Evolutionary conservation across 2,888 invertebrate species (phyloP).

Genomic region (Smittia aterrima): DNA sequence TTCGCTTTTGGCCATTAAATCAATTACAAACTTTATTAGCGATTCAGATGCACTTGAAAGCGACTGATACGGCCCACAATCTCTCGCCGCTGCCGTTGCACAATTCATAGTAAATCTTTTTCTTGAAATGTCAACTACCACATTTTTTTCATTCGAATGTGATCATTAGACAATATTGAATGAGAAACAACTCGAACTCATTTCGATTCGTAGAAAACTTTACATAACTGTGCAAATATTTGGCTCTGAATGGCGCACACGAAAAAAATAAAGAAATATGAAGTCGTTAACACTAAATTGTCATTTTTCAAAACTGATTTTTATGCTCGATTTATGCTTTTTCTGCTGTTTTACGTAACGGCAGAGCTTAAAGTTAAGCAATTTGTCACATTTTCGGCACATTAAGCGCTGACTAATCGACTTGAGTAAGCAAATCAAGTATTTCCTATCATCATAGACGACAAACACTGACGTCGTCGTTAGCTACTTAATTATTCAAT

Average conservation of each 20-base stretch:
- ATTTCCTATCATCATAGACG: constrained; percentile 12
- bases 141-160: not conserved
- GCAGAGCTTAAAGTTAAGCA: not conserved
- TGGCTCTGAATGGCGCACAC: not conserved
- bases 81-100: not conserved
- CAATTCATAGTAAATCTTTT: constrained; percentile 1
- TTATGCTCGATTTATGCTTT: constrained; percentile 19
- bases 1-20: constrained; percentile 2
- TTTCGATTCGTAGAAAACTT: constrained; percentile 13
- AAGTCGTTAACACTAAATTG: constrained; percentile 16
- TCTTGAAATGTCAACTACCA: constrained; percentile 6
- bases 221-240: constrained; percentile 21
- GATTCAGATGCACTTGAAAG: constrained; percentile 15
- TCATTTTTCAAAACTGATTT: no score
- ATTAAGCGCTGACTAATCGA: not conserved
- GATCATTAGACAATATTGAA: constrained; percentile 18
- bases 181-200: not conserved
- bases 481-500: not conserved
- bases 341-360: not conserved
- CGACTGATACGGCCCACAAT: not conserved
- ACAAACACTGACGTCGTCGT: constrained; percentile 15
- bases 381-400: constrained; percentile 24
- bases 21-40: constrained; percentile 6
- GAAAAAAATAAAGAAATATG: not conserved
- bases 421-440: not conserved